Evolutionary conservation across 1,140 invertebrate species (phyloP).

Genomic region (Aethina tumida): DNA sequence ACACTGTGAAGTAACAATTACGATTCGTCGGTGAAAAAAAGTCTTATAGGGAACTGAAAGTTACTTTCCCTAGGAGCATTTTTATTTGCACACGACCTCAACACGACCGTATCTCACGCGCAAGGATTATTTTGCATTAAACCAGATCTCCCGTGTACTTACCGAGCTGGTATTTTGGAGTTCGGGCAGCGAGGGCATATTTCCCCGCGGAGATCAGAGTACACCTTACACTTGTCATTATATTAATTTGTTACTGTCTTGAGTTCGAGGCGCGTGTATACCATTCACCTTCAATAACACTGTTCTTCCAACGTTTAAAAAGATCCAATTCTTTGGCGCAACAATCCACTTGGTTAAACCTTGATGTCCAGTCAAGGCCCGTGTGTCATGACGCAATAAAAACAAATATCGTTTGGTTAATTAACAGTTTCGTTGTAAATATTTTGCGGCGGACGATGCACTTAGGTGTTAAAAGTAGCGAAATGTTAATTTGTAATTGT

Average conservation of each 20-base stretch:
- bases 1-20: too few species aligned
- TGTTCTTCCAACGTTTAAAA: neutral
- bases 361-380: slow-evolving; percentile 18
- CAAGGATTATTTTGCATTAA: neutral
- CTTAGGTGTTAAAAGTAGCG: neutral
- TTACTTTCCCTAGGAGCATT: neutral
- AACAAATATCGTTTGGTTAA: slow-evolving; percentile 1
- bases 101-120: neutral
- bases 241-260: slow-evolving; percentile 7
- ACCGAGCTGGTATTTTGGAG: slow-evolving; percentile 30
- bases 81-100: slow-evolving; percentile 1
- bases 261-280: too few species aligned
- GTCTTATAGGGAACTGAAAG: neutral
- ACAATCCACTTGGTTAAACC: slow-evolving; percentile 5
- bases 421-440: neutral
- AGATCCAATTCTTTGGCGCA: neutral
- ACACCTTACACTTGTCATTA: slow-evolving; percentile 32
- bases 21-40: slow-evolving; percentile 1
- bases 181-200: slow-evolving; percentile 26
- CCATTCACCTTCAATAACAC: too few species aligned
- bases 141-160: slow-evolving; percentile 9
- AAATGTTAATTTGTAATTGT: too few species aligned
- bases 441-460: neutral
- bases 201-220: slow-evolving; percentile 29
- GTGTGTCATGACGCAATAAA: slow-evolving; percentile 16